Evolutionary conservation across 2,797 vertebrate species (phyloP).

Genomic region (Poecilia wingei): DNA sequence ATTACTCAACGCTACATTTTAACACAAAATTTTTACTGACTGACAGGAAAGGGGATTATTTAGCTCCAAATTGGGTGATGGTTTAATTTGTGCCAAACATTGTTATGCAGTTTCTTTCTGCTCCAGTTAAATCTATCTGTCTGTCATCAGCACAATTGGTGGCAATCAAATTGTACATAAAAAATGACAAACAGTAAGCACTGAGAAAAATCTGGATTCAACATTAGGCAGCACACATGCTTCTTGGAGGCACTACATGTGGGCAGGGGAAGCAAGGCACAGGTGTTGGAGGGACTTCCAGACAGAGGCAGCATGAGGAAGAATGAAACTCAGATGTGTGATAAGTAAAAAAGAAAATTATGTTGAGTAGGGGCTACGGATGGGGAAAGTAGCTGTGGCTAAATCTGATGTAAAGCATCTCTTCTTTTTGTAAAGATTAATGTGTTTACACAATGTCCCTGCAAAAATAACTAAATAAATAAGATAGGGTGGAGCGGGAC

Average conservation of each 20-base stretch:
- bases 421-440: too few relatives aligned
- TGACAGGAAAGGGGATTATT: background rate
- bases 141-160: slow-evolving; percentile 9
- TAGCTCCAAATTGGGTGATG: slow-evolving; percentile 26
- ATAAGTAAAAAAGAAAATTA: background rate
- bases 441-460: too few relatives aligned
- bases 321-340: slow-evolving; percentile 5
- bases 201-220: slow-evolving; percentile 24
- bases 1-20: slow-evolving; percentile 36
- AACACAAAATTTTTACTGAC: slow-evolving; percentile 20
- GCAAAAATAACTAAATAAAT: too few relatives aligned
- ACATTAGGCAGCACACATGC: slow-evolving; percentile 35
- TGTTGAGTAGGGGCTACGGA: background rate
- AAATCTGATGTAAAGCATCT: too few relatives aligned
- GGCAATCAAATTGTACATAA: slow-evolving; percentile 29
- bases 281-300: slow-evolving; percentile 66
- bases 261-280: slow-evolving; percentile 27
- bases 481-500: background rate
- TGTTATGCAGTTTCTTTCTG: slow-evolving; percentile 8
- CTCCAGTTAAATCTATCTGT: slow-evolving; percentile 11
- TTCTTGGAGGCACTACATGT: slow-evolving; percentile 20
- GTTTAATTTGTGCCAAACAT: slow-evolving; percentile 16
- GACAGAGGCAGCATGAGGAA: slow-evolving; percentile 11
- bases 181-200: slow-evolving; percentile 35
- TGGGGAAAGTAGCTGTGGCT: too few relatives aligned